These are phyloP conservation scores for Silurus lanzhouensis DNA, from an alignment of 2,797 vertebrate species.

Conservation along the genomic window DNA sequence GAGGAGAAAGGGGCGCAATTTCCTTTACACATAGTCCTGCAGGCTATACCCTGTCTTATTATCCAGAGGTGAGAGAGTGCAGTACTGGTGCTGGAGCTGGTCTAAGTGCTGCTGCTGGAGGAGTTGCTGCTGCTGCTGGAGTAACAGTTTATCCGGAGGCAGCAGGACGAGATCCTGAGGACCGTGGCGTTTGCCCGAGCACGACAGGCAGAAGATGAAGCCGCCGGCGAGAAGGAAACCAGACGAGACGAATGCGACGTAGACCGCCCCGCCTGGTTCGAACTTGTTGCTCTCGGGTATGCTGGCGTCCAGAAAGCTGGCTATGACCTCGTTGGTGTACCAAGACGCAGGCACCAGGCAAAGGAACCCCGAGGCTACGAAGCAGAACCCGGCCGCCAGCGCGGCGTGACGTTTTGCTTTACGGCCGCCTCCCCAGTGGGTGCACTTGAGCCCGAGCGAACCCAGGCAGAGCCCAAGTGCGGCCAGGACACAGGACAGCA, in stretches of 20 bases:
- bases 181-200: constrained; percentile 71
- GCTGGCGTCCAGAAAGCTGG: constrained; percentile 74
- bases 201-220: constrained; percentile 78
- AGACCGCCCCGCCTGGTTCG: constrained; percentile 80
- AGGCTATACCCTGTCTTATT: constrained; percentile 84
- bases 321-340: constrained; percentile 81
- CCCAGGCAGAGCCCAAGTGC: constrained; percentile 76
- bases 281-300: constrained; percentile 79
- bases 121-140: constrained; percentile 73
- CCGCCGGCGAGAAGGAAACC: constrained; percentile 75
- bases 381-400: constrained; percentile 77
- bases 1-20: constrained; percentile 21
- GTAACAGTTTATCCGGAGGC: constrained; percentile 74
- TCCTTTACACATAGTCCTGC: constrained; percentile 79
- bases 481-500: constrained; percentile 80
- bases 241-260: constrained; percentile 78
- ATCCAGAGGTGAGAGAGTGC: constrained; percentile 80
- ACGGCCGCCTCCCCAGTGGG: constrained; percentile 72
- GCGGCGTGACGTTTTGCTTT: constrained; percentile 73
- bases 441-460: constrained; percentile 82
- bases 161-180: constrained; percentile 77
- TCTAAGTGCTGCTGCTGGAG: constrained; percentile 74
- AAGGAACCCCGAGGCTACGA: constrained; percentile 74
- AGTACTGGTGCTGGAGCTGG: constrained; percentile 83
- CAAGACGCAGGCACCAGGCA: constrained; percentile 79